Percentiles rank a stretch among this genome's conserved stretches.
Evolutionary conservation across 2,797 vertebrate genomes (phyloP).

Genomic region (Petrocephalus schoutedeni): DNA sequence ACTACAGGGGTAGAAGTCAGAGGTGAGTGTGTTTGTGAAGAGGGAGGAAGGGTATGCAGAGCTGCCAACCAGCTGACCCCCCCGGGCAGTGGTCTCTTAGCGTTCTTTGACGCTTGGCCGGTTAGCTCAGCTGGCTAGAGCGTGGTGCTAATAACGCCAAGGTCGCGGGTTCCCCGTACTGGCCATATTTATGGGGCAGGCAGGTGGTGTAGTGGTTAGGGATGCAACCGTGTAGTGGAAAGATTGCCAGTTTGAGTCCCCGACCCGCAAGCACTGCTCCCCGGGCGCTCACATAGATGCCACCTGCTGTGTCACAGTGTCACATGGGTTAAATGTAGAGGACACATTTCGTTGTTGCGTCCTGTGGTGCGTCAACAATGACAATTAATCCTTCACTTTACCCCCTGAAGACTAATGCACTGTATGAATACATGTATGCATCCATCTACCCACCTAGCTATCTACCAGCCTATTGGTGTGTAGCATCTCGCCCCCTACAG

Average conservation of each 20-base stretch:
- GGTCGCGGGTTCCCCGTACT: slow-evolving; percentile 46
- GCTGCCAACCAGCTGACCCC: neutral
- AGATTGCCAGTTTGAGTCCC: no score
- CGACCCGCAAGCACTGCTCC: no score
- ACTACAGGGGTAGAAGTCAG: neutral
- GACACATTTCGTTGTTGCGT: no score
- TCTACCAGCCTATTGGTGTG: neutral
- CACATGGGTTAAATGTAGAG: no score
- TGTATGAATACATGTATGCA: neutral
- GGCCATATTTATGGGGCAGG: no score
- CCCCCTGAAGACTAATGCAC: neutral
- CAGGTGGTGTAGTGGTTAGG: no score
- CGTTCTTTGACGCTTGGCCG: slow-evolving; percentile 23
- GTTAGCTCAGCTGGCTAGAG: slow-evolving; percentile 55
- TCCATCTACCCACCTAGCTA: neutral
- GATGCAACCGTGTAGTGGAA: no score
- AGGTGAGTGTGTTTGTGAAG: neutral
- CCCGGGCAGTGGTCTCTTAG: no score
- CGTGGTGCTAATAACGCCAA: slow-evolving; percentile 66
- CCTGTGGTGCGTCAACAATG: no score
- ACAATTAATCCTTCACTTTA: no score
- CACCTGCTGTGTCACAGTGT: no score
- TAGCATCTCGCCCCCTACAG: neutral
- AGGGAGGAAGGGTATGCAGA: neutral
- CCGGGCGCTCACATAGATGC: no score